These are phyloP conservation scores for Malthinus flaveolus DNA, from an alignment of 2,888 invertebrate genomes.

Conservation along the genomic window DNA sequence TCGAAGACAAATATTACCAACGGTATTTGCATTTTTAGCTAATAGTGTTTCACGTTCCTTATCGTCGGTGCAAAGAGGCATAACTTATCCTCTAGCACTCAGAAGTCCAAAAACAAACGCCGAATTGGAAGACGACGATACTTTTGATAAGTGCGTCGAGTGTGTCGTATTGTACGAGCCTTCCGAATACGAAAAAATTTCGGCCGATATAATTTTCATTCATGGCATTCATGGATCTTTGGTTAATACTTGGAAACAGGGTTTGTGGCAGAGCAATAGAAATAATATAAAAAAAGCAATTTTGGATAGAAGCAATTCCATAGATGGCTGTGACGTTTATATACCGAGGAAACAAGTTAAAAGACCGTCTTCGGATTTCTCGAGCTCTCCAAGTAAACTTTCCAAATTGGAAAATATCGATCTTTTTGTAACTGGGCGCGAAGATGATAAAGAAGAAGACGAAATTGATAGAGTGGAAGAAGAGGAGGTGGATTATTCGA, in stretches of 20 bases:
- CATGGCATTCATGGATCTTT: slow-evolving; percentile 81
- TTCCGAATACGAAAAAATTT: slow-evolving; percentile 32
- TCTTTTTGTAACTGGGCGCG: slow-evolving; percentile 26
- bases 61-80: slow-evolving; percentile 49
- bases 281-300: slow-evolving; percentile 47
- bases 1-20: slow-evolving; percentile 47
- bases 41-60: slow-evolving; percentile 51
- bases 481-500: slow-evolving; percentile 53
- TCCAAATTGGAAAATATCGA: slow-evolving; percentile 35
- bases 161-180: slow-evolving; percentile 50
- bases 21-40: slow-evolving; percentile 49
- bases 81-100: slow-evolving; percentile 39
- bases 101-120: slow-evolving; percentile 5
- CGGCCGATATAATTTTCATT: slow-evolving; percentile 77
- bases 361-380: slow-evolving; percentile 40
- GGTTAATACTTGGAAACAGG: slow-evolving; percentile 82
- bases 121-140: slow-evolving; percentile 15
- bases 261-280: slow-evolving; percentile 61
- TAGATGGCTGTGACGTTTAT: slow-evolving; percentile 37
- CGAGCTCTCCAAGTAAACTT: slow-evolving; percentile 41
- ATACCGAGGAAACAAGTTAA: slow-evolving; percentile 35
- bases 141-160: slow-evolving; percentile 50
- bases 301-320: slow-evolving; percentile 42
- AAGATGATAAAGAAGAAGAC: slow-evolving; percentile 28
- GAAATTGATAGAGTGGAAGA: slow-evolving; percentile 24